Base-by-base conservation (phyloP, 2,888 invertebrate species). In the Cryptophagus acutangulus region DNA sequence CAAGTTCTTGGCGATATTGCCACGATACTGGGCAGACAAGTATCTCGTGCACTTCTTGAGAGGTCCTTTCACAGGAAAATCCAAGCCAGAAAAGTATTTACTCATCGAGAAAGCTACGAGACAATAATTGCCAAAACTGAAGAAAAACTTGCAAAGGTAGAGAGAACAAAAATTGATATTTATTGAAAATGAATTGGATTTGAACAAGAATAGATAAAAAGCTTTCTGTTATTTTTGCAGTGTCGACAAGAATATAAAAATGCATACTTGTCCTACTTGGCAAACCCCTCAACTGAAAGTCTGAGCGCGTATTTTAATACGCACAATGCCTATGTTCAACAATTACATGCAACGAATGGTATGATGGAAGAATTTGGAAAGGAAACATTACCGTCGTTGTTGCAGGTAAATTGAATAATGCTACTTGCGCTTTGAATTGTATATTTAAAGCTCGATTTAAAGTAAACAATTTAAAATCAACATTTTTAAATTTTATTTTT, bases 281-380 rank as follows among this genome's bases (percentile, higher is more conserved):
- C 81, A 61, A 80, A 75, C 56, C 83, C 82, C 46, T 85, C 77
- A 53, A 82, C 82, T 40, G 78, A 80, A 28, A 78, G 79, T 38
- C 70, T 86, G 53, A 83, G 81, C 41, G 79, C 81, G 40, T 92
- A 93, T 71, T 84, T 91, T 66, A 91, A 92, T 65, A 82, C 88
- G 9, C 94, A 95, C 74, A 95, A 95, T 73, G 85, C 84, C 49
- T 94, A 94, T 72, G 85, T 95, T 46, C 88, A 92, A 57, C 93
- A 94, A 65, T 73, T 95, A 51, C 85, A 88, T 53, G 90, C 93
- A 31, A 90, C 92, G 52, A 95, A 95, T 66, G 89, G 90, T 24
- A 90, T 93, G 82, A 77, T 91, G 53, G 91, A 92, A 57, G 84
- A 87, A 62, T 95, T 91, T 71, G 82, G 89, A 64, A 79, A 79